Evolutionary conservation across 2,113 vertebrate genomes (phyloP).

Genomic region (Clarias gariepinus): DNA sequence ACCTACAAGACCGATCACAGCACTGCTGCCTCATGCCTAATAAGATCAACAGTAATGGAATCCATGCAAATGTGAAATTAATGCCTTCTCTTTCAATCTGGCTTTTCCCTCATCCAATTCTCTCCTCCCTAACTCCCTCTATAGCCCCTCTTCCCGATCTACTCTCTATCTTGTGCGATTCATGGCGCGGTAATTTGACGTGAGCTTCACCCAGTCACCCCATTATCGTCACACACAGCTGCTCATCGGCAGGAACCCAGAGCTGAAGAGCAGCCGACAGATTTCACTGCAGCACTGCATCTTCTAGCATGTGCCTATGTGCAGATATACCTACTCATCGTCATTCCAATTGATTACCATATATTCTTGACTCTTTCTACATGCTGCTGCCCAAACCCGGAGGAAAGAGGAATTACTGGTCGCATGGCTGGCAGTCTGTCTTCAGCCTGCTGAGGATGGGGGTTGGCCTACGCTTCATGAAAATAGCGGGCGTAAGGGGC

Average conservation of each 20-base stretch:
- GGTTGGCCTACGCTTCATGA: constrained; percentile 71
- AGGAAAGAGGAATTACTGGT: constrained; percentile 76
- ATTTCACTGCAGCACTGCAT: constrained; percentile 37
- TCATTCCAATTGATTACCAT: constrained; percentile 90
- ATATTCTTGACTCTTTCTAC: constrained; percentile 84
- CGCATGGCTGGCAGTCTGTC: constrained; percentile 82
- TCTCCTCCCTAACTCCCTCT: constrained; percentile 39
- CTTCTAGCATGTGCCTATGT: constrained; percentile 79
- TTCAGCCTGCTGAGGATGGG: constrained; percentile 77
- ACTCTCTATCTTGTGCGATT: constrained; percentile 46
- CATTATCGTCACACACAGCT: constrained; percentile 75
- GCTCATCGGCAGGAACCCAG: constrained; percentile 52
- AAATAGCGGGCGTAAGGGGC: constrained; percentile 64
- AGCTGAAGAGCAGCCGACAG: constrained; percentile 19
- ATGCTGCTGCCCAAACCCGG: constrained; percentile 73
- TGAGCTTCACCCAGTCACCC: constrained; percentile 65
- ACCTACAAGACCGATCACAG: constrained; percentile 23
- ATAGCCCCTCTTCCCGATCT: constrained; percentile 33
- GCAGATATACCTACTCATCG: constrained; percentile 81
- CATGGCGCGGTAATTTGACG: constrained; percentile 59
- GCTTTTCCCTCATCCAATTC: constrained; percentile 45
- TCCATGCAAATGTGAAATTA: constrained; percentile 50
- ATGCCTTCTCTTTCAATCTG: constrained; percentile 50
- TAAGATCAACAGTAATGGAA: constrained; percentile 51
- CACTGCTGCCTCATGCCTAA: constrained; percentile 38